Base-by-base conservation (phyloP, 2,113 vertebrate genomes). In the Mixornis gularis region DNA sequence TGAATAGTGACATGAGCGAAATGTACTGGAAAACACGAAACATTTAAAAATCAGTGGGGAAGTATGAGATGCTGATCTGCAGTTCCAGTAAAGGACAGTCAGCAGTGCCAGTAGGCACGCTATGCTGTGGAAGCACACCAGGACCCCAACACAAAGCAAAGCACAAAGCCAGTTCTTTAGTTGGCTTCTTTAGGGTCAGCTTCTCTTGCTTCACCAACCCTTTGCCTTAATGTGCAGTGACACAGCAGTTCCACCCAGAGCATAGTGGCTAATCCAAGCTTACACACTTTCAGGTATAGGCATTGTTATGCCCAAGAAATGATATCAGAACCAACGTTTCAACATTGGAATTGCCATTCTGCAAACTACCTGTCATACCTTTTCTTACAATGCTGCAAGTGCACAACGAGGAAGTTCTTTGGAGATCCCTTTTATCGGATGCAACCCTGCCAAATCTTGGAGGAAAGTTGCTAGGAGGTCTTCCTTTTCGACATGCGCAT, bases 241-340 rank as follows among this genome's bases (percentile, higher is more conserved):
- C 38, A 73, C 44, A 78, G 86, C 58, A 79, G 40, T 68, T 62
- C 44, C 25, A 88, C 38, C 3, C 14, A 71, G 11, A 60, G 27
- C 41, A 13, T 12, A 36, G 64, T 0, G 22, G 53, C 26, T 32
- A 34, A 65, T 59, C 29, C 43, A 52, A 70, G 63, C 13, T 63
- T 81, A 76, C 1, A 3, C 0, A 0, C 20, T 29, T 68, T 55
- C 44, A 77, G 46, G 30, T 36, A 36, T 0, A 44, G 36, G 40
- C 27, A 64, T 20, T 6, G 8, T 30, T 32, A 64, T 43, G 36
- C 25, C 22, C 25, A 66, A 73, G n/a, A 73, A 91, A 62, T 14
- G 44, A 3, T 25, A 72, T 12, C 13, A 63, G 40, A 82, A 72
- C 8, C 22, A 62, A 43, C 0, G 1, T 22, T 81, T 62, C 60